Percentiles rank a stretch among this genome's conserved stretches.
phyloP scores from a whole-genome alignment of 2,113 vertebrate genomes.

The Pogona vitticeps region DNA sequence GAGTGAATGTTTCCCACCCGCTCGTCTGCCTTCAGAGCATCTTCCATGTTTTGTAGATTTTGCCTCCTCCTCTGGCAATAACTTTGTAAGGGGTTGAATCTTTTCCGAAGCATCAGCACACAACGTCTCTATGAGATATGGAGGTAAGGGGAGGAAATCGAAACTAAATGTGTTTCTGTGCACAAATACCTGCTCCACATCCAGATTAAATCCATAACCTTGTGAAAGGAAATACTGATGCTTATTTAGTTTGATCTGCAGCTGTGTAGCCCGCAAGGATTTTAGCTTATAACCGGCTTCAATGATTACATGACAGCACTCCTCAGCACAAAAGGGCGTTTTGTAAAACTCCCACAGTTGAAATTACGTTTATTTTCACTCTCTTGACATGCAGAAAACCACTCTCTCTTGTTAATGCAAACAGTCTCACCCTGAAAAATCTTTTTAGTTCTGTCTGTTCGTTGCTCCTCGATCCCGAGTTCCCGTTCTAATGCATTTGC shows the following conservation, averaged over 20 bases:
- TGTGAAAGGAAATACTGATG: neutral
- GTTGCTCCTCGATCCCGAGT: neutral
- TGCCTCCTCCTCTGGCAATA: neutral
- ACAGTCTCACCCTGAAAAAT: neutral
- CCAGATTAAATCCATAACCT: neutral
- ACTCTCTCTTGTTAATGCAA: no score
- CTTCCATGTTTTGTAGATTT: neutral
- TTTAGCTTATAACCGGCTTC: neutral
- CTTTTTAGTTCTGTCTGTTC: neutral
- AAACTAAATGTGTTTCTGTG: neutral
- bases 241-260: neutral
- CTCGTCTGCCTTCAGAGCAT: neutral
- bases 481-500: neutral
- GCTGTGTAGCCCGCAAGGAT: neutral
- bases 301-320: neutral
- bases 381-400: neutral
- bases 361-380: neutral
- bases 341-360: neutral
- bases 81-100: neutral
- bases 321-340: neutral
- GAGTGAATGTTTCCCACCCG: neutral
- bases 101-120: no score
- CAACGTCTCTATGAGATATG: neutral
- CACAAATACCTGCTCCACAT: accelerated
- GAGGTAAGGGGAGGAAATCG: neutral